A percentile compares a stretch with the other conserved stretches of the same genome.
phyloP scores from a whole-genome alignment of 2,113 vertebrate genomes.

The Rynchops niger region DNA sequence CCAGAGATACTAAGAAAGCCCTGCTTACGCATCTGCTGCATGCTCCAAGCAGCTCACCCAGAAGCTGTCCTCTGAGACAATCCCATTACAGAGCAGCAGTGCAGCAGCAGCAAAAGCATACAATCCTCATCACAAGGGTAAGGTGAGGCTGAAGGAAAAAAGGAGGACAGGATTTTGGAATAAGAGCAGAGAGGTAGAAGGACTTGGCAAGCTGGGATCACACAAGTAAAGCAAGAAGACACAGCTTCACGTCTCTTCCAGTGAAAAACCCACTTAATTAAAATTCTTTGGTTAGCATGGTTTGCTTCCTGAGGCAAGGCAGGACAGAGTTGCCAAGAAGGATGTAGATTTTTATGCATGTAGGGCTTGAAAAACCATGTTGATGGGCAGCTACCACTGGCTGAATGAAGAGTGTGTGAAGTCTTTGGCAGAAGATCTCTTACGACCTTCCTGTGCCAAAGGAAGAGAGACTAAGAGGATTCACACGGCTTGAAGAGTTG shows the following conservation, averaged over 20 bases:
- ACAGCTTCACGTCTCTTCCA: not conserved
- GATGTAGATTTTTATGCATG: not conserved
- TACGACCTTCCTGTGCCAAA: not conserved
- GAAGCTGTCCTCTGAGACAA: not conserved
- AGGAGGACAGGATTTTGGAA: not conserved
- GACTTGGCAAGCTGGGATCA: not conserved
- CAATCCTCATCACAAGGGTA: not conserved
- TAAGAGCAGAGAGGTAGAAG: not conserved
- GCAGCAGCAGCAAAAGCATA: not conserved
- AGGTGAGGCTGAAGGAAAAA: not conserved
- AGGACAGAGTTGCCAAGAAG: not conserved
- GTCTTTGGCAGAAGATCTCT: constrained; percentile 5
- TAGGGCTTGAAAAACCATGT: not conserved
- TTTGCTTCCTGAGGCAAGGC: not conserved
- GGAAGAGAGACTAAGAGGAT: constrained; percentile 1
- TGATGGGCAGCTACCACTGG: not conserved
- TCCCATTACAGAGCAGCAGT: not conserved
- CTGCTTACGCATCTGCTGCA: not conserved
- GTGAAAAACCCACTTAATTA: not conserved
- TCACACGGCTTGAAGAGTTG: not conserved
- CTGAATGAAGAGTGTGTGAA: not conserved
- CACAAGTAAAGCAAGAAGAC: not conserved
- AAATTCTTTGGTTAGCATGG: not conserved
- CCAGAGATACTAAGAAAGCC: not conserved
- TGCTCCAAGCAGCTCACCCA: not conserved